Conservation (phyloP, 2,797 vertebrate species). For the Anomalospiza imberbis region DNA sequence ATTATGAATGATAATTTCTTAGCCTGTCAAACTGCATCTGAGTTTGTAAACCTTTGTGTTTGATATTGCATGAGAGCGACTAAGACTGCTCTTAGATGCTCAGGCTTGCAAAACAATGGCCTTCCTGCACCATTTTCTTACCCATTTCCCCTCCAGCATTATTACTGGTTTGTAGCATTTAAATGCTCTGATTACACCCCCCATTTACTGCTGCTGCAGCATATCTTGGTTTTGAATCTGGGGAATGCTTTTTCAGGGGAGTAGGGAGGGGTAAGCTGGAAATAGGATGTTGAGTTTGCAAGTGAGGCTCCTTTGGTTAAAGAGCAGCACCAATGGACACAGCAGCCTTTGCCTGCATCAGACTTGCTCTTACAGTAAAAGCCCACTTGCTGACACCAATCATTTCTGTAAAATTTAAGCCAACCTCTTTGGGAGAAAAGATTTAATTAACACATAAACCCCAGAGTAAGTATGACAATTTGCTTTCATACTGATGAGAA, state of each 20-base stretch:
- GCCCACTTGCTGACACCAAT: slow-evolving; percentile 43
- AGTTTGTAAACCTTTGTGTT: not conserved
- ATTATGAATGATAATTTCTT: not conserved
- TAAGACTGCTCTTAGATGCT: not conserved
- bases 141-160: not conserved
- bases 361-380: slow-evolving; percentile 18
- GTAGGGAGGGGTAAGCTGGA: not conserved
- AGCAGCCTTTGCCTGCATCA: not conserved
- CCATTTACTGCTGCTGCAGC: not conserved
- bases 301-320: not conserved
- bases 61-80: not conserved
- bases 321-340: not conserved
- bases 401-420: slow-evolving; percentile 41
- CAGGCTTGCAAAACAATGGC: not conserved
- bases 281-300: not conserved
- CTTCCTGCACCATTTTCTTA: not conserved
- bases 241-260: not conserved
- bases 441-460: slow-evolving; percentile 69
- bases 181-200: not conserved
- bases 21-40: not conserved
- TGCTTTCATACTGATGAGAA: slow-evolving; percentile 42
- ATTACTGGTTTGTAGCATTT: not conserved
- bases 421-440: slow-evolving; percentile 38
- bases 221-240: not conserved
- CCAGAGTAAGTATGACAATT: slow-evolving; percentile 44